phyloP scores from a whole-genome alignment of 2,797 vertebrate species.

The Propithecus perrieri region DNA sequence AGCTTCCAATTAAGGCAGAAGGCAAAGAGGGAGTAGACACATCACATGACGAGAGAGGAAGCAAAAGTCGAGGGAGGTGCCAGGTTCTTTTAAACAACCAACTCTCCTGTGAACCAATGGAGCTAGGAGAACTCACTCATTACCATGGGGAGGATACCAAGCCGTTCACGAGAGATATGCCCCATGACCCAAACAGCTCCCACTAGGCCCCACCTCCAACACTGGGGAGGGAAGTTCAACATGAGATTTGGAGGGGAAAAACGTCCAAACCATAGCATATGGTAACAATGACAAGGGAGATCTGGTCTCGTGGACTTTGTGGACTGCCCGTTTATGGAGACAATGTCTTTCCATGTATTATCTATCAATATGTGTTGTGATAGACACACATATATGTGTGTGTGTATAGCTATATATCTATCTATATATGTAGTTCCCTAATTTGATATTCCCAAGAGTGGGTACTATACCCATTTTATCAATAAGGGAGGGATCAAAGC shows the following conservation, averaged over 20 bases:
- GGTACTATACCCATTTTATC: not conserved
- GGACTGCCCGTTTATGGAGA: not conserved
- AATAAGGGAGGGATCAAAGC: not conserved
- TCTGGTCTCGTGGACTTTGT: not conserved
- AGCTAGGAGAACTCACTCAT: not conserved
- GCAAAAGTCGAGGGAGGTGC: not conserved
- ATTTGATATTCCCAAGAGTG: not conserved
- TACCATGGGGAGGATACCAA: not conserved
- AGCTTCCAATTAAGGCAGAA: not conserved
- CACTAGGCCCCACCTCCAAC: not conserved
- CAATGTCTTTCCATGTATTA: not conserved
- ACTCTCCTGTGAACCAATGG: not conserved
- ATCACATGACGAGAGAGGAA: not conserved
- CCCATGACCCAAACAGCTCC: not conserved
- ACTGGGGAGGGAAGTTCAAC: not conserved
- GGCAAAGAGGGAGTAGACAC: not conserved
- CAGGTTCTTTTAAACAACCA: not conserved
- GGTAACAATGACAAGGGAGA: not conserved
- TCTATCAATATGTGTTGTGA: not conserved
- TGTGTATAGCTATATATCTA: not conserved
- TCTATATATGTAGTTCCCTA: not conserved
- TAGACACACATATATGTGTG: not conserved
- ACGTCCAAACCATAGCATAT: not conserved
- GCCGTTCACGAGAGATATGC: not conserved
- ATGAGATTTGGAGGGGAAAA: not conserved